Percentiles rank a stretch among this genome's conserved stretches.
Evolutionary conservation across 2,797 vertebrate genomes (phyloP).

Genomic region (Artibeus lituratus): DNA sequence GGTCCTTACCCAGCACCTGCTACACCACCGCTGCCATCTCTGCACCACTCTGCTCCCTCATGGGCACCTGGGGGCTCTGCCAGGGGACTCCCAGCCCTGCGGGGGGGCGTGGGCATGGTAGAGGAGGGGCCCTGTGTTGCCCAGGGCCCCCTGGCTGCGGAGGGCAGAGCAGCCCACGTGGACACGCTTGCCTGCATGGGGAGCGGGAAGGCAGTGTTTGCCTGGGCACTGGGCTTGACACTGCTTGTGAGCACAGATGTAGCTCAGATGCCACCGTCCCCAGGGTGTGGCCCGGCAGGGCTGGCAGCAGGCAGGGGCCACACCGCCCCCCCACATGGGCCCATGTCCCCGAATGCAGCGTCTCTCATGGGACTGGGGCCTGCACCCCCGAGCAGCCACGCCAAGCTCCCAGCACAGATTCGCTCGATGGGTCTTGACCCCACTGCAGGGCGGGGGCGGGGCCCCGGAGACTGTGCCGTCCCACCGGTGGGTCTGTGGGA

Average conservation of each 20-base stretch:
- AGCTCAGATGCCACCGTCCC: neutral
- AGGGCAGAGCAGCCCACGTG: rapidly evolving
- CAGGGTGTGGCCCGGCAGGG: rapidly evolving
- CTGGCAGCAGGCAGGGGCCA: neutral
- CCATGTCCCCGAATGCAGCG: rapidly evolving
- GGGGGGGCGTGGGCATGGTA: rapidly evolving
- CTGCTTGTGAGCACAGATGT: neutral
- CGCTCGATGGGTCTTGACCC: rapidly evolving
- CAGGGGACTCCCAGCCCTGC: neutral
- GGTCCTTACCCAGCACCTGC: rapidly evolving
- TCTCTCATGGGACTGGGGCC: neutral
- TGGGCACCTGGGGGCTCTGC: too few species aligned
- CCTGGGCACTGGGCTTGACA: rapidly evolving
- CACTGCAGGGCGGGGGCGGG: neutral
- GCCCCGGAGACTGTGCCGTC: rapidly evolving
- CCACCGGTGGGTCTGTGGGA: neutral
- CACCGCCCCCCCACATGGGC: neutral
- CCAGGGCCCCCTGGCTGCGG: rapidly evolving
- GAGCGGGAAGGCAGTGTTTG: rapidly evolving
- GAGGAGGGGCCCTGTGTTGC: neutral
- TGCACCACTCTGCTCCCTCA: rapidly evolving
- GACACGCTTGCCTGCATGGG: rapidly evolving
- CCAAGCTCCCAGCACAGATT: rapidly evolving
- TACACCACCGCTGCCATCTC: neutral
- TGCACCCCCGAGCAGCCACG: neutral